These are phyloP conservation scores for Orchesella cincta DNA, from an alignment of 1,140 invertebrate genomes.

Conservation along the genomic window DNA sequence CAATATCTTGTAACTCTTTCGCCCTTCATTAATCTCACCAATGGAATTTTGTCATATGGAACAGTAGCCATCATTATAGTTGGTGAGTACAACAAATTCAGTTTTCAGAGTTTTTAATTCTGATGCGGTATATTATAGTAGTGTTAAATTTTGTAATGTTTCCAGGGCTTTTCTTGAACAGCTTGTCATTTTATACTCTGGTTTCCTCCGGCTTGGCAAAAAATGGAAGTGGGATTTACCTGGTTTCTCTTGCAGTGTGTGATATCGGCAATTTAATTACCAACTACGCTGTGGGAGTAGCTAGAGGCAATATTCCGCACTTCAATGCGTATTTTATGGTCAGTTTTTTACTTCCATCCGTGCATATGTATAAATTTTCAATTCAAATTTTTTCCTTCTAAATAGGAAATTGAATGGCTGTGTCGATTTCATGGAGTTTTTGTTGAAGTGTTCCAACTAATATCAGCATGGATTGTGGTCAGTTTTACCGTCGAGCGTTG, in stretches of 20 bases:
- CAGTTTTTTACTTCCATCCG: no score
- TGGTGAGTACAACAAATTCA: slow-evolving; percentile 49
- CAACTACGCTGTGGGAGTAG: slow-evolving; percentile 55
- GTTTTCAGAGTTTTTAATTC: background rate
- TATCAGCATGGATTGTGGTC: slow-evolving; percentile 49
- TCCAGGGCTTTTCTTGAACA: slow-evolving; percentile 44
- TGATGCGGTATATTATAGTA: background rate
- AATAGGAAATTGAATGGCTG: slow-evolving; percentile 43
- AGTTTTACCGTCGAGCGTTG: slow-evolving; percentile 47
- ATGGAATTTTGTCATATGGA: slow-evolving; percentile 53
- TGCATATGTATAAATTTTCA: no score
- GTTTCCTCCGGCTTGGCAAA: slow-evolving; percentile 43
- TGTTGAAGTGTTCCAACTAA: slow-evolving; percentile 47
- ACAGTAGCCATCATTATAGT: slow-evolving; percentile 54
- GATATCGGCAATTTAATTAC: slow-evolving; percentile 56
- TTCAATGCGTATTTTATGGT: slow-evolving; percentile 56
- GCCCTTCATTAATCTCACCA: slow-evolving; percentile 52
- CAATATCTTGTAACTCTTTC: slow-evolving; percentile 54
- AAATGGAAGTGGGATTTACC: slow-evolving; percentile 52
- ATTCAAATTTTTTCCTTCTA: background rate
- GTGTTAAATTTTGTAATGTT: background rate
- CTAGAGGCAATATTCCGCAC: slow-evolving; percentile 50
- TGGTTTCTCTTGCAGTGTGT: slow-evolving; percentile 55
- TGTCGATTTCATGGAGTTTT: slow-evolving; percentile 46
- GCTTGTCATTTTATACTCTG: slow-evolving; percentile 44